phyloP scores from a whole-genome alignment of 1,140 invertebrate species.

The Ceratosolen solmsi region DNA sequence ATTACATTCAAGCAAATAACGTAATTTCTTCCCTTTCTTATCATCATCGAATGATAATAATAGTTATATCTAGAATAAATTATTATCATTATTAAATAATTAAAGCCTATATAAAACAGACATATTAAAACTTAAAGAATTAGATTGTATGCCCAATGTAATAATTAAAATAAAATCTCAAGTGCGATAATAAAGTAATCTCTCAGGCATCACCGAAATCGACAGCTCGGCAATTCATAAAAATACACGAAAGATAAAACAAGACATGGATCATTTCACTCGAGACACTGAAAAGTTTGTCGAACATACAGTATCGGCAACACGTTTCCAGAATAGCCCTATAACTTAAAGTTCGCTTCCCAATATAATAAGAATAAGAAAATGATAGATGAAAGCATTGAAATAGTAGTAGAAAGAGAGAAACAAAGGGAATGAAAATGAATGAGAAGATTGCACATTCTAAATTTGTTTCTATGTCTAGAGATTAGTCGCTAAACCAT shows the following conservation, averaged over 20 bases:
- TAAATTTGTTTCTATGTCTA: neutral
- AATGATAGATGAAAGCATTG: conserved; percentile 12
- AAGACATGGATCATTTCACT: conserved; percentile 60
- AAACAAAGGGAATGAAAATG: neutral
- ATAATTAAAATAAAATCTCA: conserved; percentile 11
- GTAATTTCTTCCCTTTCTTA: no score
- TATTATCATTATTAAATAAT: no score
- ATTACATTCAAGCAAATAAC: no score
- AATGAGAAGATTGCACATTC: neutral
- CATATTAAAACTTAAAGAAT: no score
- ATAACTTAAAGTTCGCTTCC: conserved; percentile 66
- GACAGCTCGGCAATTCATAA: conserved; percentile 56
- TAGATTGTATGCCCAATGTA: no score
- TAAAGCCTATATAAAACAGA: no score
- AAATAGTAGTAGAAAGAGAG: conserved; percentile 48
- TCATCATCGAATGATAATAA: no score
- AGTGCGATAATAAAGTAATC: neutral
- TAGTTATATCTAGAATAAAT: no score
- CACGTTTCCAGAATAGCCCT: conserved; percentile 69
- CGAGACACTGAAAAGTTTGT: conserved; percentile 71
- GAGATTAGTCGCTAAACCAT: no score
- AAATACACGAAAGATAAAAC: conserved; percentile 57
- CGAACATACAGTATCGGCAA: conserved; percentile 65
- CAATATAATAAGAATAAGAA: conserved; percentile 57
- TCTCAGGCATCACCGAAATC: conserved; percentile 42